Percentiles rank a stretch among this genome's conserved stretches.
These are phyloP conservation scores for Pristionchus maxplancki DNA, from an alignment of 2,888 invertebrate species.

Conservation along the genomic window DNA sequence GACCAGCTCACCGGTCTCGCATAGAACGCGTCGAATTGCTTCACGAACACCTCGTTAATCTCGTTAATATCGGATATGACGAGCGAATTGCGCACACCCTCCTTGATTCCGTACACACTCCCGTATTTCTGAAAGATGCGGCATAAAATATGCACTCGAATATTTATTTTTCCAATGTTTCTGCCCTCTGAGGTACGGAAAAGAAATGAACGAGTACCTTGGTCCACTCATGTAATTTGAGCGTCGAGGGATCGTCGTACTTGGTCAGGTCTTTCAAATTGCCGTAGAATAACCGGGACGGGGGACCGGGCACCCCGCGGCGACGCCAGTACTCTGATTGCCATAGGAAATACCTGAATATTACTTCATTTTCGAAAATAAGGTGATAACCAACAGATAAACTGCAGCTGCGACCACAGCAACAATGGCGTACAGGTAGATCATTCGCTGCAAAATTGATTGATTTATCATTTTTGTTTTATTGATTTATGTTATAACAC, in stretches of 20 bases:
- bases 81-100: conserved; percentile 65
- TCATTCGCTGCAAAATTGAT: no score
- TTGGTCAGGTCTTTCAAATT: conserved; percentile 49
- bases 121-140: conserved; percentile 57
- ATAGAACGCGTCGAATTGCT: conserved; percentile 78
- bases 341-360: conserved; percentile 55
- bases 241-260: conserved; percentile 28
- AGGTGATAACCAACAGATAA: not conserved
- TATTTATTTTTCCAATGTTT: no score
- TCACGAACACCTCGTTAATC: conserved; percentile 78
- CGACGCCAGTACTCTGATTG: conserved; percentile 60
- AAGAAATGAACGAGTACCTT: no score
- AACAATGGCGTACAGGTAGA: no score
- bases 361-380: not conserved
- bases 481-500: no score
- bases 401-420: not conserved
- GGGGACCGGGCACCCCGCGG: conserved; percentile 59
- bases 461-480: no score
- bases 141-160: no score
- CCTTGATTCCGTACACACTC: conserved; percentile 53
- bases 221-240: conserved; percentile 52
- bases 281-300: conserved; percentile 56
- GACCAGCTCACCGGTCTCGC: conserved; percentile 41
- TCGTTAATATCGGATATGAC: conserved; percentile 78
- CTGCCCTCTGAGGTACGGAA: no score